Conservation (phyloP, 1,140 invertebrate genomes). For the Ips typographus region DNA sequence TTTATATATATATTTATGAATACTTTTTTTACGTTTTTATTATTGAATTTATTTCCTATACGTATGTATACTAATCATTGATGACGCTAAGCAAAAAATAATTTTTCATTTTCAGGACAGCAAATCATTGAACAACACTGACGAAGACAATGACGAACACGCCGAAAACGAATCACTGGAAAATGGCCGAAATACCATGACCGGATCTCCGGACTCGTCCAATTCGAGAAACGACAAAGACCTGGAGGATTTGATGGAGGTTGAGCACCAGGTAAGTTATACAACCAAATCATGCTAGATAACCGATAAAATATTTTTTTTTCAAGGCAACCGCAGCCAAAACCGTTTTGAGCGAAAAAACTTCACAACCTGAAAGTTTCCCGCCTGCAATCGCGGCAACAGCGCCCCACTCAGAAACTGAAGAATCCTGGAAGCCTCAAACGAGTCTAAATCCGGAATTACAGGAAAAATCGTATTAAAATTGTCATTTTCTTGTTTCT, state of each 20-base stretch:
- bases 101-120: conserved; percentile 44
- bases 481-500: background rate
- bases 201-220: conserved; percentile 48
- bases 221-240: conserved; percentile 51
- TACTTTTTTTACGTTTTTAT: no score
- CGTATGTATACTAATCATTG: no score
- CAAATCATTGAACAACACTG: conserved; percentile 40
- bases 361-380: conserved; percentile 46
- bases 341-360: conserved; percentile 49
- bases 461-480: conserved; percentile 41
- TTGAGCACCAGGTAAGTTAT: conserved; percentile 36
- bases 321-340: conserved; percentile 42
- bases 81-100: background rate
- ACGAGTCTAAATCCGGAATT: conserved; percentile 43
- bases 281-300: background rate
- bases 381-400: conserved; percentile 48
- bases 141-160: conserved; percentile 47
- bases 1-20: no score
- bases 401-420: conserved; percentile 44
- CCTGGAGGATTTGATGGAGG: conserved; percentile 51
- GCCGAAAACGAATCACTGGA: conserved; percentile 48
- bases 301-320: background rate
- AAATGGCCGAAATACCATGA: conserved; percentile 48
- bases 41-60: no score
- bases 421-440: conserved; percentile 48